Base-by-base conservation (phyloP, 2,888 invertebrate species). In the Octodonta nipae region DNA sequence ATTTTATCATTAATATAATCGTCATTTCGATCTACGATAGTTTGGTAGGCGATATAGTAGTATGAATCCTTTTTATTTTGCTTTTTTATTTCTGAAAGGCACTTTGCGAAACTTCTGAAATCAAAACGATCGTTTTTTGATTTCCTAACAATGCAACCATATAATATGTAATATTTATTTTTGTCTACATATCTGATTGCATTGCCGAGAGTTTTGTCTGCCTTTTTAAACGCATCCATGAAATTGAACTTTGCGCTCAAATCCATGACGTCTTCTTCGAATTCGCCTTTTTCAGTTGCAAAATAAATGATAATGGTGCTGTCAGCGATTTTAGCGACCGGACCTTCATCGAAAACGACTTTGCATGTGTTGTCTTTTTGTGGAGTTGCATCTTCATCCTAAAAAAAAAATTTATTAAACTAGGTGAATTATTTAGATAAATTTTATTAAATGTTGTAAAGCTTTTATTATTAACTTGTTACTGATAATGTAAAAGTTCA, bases 261-360 rank as follows among this genome's bases (percentile, higher is more conserved):
- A 5, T 41, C 31, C 32, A 37, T 29, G 41, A 58, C 55, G 26
- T 44, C 50, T 3, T 49, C 42, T 3, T 54, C 46, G 13, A 48
- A 32, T 26, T 44, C 13, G n/a, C 48, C 50, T 29, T 54, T 50
- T 38, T 41, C 50, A 2, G 49, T 42, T 12, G 55, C 51, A 20
- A 59, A 53, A 43, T 56, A 60, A 5, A 62, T 15, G 10, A 59
- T 51, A n/a, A 52, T 49, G 2, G 60, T 58, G 3, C 38, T 34
- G 1, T 15, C 3, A 15, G 49, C 52, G 7, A 61, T 55, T 22
- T 56, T 41, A 8, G 41, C 38, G 24, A 60, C 37, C 3, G 46
- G 36, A 28, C 49, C 43, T 1, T 15, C 12, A 15, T 39, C 45
- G 30, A 50, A 34, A 3, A 46, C 41, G 7, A 55, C 36, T 29